Base-by-base conservation (phyloP, 2,113 vertebrate species). In the Anoura caudifer region DNA sequence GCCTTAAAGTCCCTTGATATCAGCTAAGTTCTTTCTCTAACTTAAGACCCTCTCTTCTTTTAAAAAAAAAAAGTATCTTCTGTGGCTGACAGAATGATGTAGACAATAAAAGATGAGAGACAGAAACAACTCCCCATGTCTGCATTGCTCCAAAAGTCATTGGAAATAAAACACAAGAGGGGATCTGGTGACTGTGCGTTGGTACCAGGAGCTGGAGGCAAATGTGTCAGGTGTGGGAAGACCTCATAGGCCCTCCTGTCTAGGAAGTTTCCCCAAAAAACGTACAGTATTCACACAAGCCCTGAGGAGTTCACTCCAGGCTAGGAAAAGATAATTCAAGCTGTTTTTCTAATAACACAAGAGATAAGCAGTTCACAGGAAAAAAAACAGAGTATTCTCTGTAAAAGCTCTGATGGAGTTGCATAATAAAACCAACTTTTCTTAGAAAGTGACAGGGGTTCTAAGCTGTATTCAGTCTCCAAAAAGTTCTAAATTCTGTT, bases 291-390 rank as follows among this genome's bases (percentile, higher is more conserved):
- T 91, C 26, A 61, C 63, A 77, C 13, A 6, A 19, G 11, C 47
- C 38, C 36, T 95, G 16, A 65, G 84, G 80, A 82, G 61, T 61
- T 81, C 72, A 36, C 43, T 33, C 16, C 17, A 38, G 22, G 26
- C 14, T 79, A 41, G 33, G 67, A 59, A 93, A 89, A 91, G 20
- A 83, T 91, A 86, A 90, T n/a, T 93, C 61, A 79, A 75, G 43
- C 67, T 59, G 10, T 76, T 79, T 91, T 41, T 83, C 38, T 59
- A 67, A 70, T 70, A 65, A 43, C 36, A 70, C 33, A 59, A 80
- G 52, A 15, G 2, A 14, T 83, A 95, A 87, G 65, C 5, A 59
- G n/a, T 41, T 56, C 83, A 96, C 33, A 47, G 3, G 15, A 84
- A 76, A 67, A 90, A 24, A 84, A 86, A 38, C 59, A 61, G 41